Base-by-base conservation (phyloP, 2,113 vertebrate species). In the Sylvia atricapilla region DNA sequence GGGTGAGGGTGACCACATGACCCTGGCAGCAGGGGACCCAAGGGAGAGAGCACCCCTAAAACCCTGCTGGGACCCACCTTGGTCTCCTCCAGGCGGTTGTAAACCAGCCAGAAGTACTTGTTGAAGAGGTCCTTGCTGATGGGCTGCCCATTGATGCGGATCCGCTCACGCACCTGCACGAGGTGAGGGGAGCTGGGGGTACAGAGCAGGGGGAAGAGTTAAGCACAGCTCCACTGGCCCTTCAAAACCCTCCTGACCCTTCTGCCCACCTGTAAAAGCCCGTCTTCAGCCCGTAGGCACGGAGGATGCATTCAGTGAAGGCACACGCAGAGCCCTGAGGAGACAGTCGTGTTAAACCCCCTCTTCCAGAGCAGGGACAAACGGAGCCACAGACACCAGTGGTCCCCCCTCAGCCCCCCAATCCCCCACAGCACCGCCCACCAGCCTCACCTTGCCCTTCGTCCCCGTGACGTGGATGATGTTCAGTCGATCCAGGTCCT, bases 381-480 rank as follows among this genome's bases (percentile, higher is more conserved):
- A 55, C 0, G 0, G 33, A 69, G 66, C 28, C 49, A 56, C 35
- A 22, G 63, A 37, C 44, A 41, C 15, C 41, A 55, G 47, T 22
- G 1, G 70, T 8, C 5, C 20, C 53, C 10, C 21, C 30, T 35
- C 41, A 76, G 49, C n/a, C 52, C 66, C 31, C 21, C 18, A 16
- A 13, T 30, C 24, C 93, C 60, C 55, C 44, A 4, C 10, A 15
- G 62, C 67, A 12, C 85, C 94, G 25, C 97, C 98, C 95, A 16
- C 31, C 33, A 0, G 6, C 49, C 96, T 98, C 84, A 99, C 99
- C 99, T 99, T 99, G 95, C 99, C 99, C 97, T 99, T 99, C 41
- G 99, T 99, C 90, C 99, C 99, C 0, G 99, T 99, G 77, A 99
- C 98, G 28, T 99, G 99, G 92, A 99, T 99, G 76, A 99, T 98